phyloP scores from a whole-genome alignment of 2,113 vertebrate species.

The Coracopsis vasa region DNA sequence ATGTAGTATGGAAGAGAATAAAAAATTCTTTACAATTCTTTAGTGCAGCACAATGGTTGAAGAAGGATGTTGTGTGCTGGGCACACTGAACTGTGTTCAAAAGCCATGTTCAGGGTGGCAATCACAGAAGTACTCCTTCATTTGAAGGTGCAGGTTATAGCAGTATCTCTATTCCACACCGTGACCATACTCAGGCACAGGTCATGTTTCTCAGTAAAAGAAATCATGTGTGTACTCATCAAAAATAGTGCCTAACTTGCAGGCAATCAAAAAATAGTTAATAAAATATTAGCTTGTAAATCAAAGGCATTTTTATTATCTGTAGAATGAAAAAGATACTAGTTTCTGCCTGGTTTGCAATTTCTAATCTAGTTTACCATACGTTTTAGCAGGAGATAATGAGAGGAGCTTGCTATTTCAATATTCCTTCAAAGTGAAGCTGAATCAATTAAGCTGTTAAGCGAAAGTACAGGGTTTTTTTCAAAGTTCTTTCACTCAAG shows the following conservation, averaged over 20 bases:
- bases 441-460: background rate
- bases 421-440: background rate
- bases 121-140: background rate
- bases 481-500: background rate
- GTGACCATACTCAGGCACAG: background rate
- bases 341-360: background rate
- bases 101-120: background rate
- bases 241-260: background rate
- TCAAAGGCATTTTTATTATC: background rate
- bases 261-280: background rate
- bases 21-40: background rate
- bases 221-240: background rate
- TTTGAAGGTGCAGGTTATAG: background rate
- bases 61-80: background rate
- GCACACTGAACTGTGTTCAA: background rate
- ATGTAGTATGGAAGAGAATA: background rate
- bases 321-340: background rate
- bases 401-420: background rate
- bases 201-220: background rate
- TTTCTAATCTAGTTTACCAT: background rate
- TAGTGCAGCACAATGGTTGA: background rate
- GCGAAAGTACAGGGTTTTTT: background rate
- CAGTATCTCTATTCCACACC: background rate
- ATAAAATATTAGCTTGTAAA: background rate
- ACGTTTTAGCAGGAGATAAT: background rate